A percentile compares a stretch with the other conserved stretches of the same genome.
These are phyloP conservation scores for Malurus cyaneus DNA, from an alignment of 2,113 vertebrate genomes.

Conservation along the genomic window DNA sequence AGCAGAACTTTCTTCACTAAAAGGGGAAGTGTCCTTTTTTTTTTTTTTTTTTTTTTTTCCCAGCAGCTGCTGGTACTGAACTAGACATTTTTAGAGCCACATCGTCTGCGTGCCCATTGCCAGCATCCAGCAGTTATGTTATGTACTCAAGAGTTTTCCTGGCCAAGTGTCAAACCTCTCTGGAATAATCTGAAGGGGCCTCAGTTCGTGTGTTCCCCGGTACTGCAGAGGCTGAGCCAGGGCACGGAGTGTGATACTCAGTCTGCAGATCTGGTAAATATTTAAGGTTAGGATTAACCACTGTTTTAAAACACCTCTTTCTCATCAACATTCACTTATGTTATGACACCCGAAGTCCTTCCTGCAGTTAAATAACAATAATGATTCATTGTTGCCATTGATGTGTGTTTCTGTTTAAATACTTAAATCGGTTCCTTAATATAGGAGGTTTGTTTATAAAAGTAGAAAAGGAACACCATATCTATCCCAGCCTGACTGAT, in stretches of 20 bases:
- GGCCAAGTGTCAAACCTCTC: background rate
- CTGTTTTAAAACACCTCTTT: background rate
- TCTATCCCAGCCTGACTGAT: background rate
- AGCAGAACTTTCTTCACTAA: background rate
- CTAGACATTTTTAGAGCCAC: background rate
- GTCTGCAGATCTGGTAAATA: background rate
- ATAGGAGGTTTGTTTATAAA: background rate
- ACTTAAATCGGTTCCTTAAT: background rate
- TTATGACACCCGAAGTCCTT: background rate
- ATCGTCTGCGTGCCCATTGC: background rate
- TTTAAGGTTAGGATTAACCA: background rate
- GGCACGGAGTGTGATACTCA: background rate
- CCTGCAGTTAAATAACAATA: background rate
- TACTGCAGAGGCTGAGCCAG: background rate
- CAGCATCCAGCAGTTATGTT: slow-evolving; percentile 17
- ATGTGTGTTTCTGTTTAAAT: background rate
- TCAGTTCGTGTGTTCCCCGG: background rate
- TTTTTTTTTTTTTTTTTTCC: background rate
- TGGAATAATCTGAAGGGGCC: slow-evolving; percentile 19
- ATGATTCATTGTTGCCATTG: background rate
- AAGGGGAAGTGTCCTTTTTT: background rate
- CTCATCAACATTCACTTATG: background rate
- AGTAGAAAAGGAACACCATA: background rate
- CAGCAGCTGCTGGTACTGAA: background rate
- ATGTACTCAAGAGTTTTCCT: slow-evolving; percentile 36